Evolutionary conservation across 2,797 vertebrate species (phyloP).

Genomic region (Phaenicophaeus curvirostris): DNA sequence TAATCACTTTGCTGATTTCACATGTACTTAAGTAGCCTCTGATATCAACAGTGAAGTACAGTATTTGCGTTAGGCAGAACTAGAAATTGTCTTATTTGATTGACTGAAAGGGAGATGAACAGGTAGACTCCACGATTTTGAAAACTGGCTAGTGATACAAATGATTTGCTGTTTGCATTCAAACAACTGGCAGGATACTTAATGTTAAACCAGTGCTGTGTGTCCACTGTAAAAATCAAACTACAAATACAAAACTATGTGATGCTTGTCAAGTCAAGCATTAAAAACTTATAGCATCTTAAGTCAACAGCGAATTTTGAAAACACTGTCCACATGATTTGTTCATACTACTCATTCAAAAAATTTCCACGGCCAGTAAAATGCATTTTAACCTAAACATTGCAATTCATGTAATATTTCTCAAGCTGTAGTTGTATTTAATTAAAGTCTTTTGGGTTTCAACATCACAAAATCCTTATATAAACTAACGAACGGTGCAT

Average conservation of each 20-base stretch:
- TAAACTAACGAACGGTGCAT: not conserved
- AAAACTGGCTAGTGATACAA: not conserved
- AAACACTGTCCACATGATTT: not conserved
- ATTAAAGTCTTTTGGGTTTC: not conserved
- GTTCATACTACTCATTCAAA: not conserved
- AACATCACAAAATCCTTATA: not conserved
- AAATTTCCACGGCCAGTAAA: not conserved
- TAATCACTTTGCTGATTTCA: slow-evolving; percentile 18
- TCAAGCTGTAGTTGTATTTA: not conserved
- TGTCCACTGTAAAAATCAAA: too few relatives aligned
- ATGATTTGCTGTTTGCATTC: not conserved
- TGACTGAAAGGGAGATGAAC: not conserved
- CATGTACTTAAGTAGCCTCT: not conserved
- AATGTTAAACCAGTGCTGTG: too few relatives aligned
- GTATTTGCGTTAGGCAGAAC: not conserved
- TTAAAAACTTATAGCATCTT: not conserved
- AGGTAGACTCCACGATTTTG: not conserved
- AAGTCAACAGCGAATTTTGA: not conserved
- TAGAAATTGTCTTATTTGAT: not conserved
- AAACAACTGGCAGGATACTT: too few relatives aligned
- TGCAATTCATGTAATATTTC: not conserved
- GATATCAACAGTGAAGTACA: not conserved
- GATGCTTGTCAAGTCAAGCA: not conserved
- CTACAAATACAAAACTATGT: not conserved
- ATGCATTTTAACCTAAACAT: not conserved